These are phyloP conservation scores for Condylura cristata DNA, from an alignment of 2,113 vertebrate genomes.

Conservation along the genomic window DNA sequence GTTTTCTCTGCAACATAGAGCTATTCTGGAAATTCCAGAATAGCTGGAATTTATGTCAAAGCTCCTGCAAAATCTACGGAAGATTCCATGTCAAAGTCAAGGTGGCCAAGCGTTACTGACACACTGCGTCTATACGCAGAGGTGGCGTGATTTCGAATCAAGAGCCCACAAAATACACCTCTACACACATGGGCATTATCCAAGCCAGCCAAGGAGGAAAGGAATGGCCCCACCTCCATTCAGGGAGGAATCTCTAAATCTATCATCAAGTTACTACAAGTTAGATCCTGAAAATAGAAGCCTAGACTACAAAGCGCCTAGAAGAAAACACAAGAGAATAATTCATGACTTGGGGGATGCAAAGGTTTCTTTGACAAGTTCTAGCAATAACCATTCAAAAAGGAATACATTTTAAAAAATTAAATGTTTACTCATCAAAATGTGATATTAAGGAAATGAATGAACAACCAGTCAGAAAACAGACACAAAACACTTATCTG, in stretches of 20 bases:
- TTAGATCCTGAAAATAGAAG: not conserved
- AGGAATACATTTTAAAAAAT: not conserved
- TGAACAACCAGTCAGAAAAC: not conserved
- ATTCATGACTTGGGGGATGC: not conserved
- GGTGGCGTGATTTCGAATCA: not conserved
- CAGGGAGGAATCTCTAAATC: fast-evolving
- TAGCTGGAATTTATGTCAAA: not conserved
- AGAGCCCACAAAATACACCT: not conserved
- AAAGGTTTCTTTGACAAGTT: not conserved
- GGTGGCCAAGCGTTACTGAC: too few species aligned
- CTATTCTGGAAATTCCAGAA: not conserved
- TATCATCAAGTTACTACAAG: not conserved
- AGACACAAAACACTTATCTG: not conserved
- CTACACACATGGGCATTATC: fast-evolving
- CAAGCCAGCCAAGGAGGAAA: not conserved
- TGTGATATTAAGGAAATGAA: not conserved
- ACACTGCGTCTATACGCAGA: not conserved
- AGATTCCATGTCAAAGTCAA: not conserved
- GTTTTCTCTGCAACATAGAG: not conserved
- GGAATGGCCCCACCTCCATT: too few species aligned
- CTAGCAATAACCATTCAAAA: constrained; percentile 12
- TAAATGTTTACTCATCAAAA: not conserved
- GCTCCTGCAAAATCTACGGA: not conserved
- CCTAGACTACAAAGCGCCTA: not conserved
- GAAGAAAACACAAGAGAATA: not conserved